Evolutionary conservation across 1,140 invertebrate species (phyloP), one percentile per base, ranked within the genome.

Genomic region (Drosophila pruinosa): DNA sequence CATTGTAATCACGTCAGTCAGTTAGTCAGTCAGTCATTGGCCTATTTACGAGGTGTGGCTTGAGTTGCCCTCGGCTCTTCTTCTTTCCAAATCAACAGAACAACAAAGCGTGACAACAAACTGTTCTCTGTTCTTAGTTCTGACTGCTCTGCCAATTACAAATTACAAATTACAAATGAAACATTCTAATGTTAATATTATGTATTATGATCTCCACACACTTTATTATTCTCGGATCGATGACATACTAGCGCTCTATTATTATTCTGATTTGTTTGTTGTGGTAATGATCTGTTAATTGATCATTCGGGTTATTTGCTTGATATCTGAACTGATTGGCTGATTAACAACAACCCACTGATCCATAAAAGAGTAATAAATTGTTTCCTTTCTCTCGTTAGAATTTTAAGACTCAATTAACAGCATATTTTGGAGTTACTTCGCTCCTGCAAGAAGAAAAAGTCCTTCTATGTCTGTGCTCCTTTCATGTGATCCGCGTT

Each of bases 1-100:
- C 76, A 85, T 80, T 85, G 75, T 80, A 85, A 85, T 80, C 81
- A 77, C 76, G 76, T 83, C 72, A 62, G 76, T 56, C 72, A 58
- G 39, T 70, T n/a, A n/a, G n/a, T n/a, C n/a, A n/a, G 76, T 83
- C 72, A 62, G 76, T 56, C 72, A 58, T 34, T 70, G 74, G 67
- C 75, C 75, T 75, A 79, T 64, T 85, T 85, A 54, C 31, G 34
- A 63, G 68, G 47, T 70, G 68, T 76, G 6, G 6, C 21, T 56
- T 48, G 22, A 61, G 56, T 45, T 26, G 34, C 38, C 22, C 14
- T 48, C 39, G 31, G 22, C 34, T 43, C 19, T 48, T 62, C 39
- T 47, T 22, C 39, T 39, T 26, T 28, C 56, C 21, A 36, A 62
- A 47, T 57, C 63, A 70, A 38, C 53, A 65, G 39, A 58, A 54